A percentile compares a stretch with the other conserved stretches of the same genome.
These are phyloP conservation scores for Urocitellus parryii DNA, from an alignment of 2,113 vertebrate genomes.

Conservation along the genomic window DNA sequence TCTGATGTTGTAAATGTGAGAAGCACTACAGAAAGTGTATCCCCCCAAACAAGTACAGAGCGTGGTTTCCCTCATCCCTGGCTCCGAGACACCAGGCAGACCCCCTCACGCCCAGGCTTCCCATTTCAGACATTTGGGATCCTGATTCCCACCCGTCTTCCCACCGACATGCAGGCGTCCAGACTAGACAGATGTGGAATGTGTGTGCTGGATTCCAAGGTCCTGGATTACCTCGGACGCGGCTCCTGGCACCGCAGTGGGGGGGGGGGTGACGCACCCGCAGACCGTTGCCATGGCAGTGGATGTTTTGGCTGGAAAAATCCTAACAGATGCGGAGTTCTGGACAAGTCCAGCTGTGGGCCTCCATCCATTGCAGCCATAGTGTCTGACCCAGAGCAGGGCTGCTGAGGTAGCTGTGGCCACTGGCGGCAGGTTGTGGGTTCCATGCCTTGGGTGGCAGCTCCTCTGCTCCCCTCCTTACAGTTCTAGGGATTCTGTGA, in stretches of 20 bases:
- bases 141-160: constrained; percentile 84
- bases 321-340: constrained; percentile 83
- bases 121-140: constrained; percentile 82
- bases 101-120: constrained; percentile 11
- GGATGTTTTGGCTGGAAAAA: constrained; percentile 84
- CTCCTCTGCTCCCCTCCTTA: neutral
- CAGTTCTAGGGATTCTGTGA: neutral
- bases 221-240: constrained; percentile 89
- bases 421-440: neutral
- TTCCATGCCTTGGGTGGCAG: neutral
- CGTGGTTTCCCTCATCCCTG: neutral
- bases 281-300: constrained; percentile 85
- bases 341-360: constrained; percentile 81
- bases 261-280: constrained; percentile 83
- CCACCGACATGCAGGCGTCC: constrained; percentile 87
- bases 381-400: constrained; percentile 50
- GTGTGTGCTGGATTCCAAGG: constrained; percentile 90
- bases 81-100: neutral
- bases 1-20: neutral
- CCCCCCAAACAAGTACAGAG: neutral
- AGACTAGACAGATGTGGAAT: constrained; percentile 93
- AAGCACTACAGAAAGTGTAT: neutral
- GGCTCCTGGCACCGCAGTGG: constrained; percentile 86
- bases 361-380: constrained; percentile 51
- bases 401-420: neutral